These are phyloP conservation scores for Xiphydria camelus DNA, from an alignment of 2,888 invertebrate species.

Conservation along the genomic window DNA sequence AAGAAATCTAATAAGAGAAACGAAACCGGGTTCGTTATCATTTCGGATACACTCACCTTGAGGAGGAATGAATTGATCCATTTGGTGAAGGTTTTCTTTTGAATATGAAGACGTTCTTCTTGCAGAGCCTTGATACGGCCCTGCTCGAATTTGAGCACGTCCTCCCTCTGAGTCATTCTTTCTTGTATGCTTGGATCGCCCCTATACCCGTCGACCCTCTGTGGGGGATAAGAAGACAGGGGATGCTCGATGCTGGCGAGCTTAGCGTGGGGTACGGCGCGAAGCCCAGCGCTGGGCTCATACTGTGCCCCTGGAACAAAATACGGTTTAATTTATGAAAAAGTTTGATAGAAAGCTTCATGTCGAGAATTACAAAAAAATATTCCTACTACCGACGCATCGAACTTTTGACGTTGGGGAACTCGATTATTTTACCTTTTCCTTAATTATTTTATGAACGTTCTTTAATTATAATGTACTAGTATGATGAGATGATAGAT, in stretches of 20 bases:
- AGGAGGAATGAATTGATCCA: constrained; percentile 97
- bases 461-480: no score
- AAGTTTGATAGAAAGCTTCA: no score
- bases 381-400: no score
- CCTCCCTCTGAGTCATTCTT: constrained; percentile 88
- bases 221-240: constrained; percentile 18
- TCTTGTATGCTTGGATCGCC: constrained; percentile 62
- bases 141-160: constrained; percentile 93
- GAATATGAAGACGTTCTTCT: constrained; percentile 96
- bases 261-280: constrained; percentile 47
- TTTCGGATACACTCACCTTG: constrained; percentile 68
- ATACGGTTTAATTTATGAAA: neutral
- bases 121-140: constrained; percentile 95
- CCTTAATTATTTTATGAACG: no score
- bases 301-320: constrained; percentile 51
- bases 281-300: constrained; percentile 54
- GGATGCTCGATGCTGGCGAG: constrained; percentile 25
- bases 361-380: neutral
- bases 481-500: no score
- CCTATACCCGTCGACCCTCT: constrained; percentile 34
- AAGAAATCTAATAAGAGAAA: neutral
- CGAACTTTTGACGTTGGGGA: no score
- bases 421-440: no score
- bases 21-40: neutral
- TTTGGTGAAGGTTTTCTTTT: constrained; percentile 99